Evolutionary conservation across 2,113 vertebrate species (phyloP).

Genomic region (Scolopax mira): DNA sequence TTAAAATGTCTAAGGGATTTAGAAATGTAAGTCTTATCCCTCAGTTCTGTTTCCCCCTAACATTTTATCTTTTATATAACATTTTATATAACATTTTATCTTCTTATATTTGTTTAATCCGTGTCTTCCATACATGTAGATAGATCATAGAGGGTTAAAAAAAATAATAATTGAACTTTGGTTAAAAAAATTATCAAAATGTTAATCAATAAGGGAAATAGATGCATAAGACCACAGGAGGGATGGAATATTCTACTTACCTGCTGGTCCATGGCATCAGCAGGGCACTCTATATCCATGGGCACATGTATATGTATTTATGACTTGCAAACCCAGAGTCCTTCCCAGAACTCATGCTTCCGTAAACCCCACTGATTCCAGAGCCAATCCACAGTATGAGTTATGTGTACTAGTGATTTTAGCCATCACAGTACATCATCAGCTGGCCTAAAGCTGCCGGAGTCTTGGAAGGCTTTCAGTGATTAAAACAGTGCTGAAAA

Average conservation of each 20-base stretch:
- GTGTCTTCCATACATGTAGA: not conserved
- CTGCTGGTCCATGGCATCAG: not conserved
- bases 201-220: not conserved
- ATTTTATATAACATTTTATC: too few species aligned
- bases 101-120: not conserved
- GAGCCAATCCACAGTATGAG: not conserved
- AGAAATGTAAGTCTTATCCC: not conserved
- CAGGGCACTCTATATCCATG: not conserved
- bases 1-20: not conserved
- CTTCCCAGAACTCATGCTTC: not conserved
- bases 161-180: not conserved
- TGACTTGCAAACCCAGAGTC: rapidly evolving
- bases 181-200: not conserved
- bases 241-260: not conserved
- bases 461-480: not conserved
- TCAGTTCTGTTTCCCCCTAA: not conserved
- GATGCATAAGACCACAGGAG: not conserved
- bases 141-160: not conserved
- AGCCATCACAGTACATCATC: not conserved
- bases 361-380: not conserved
- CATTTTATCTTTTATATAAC: not conserved
- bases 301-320: not conserved
- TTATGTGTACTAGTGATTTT: not conserved
- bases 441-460: not conserved
- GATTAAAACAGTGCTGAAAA: not conserved